Evolutionary conservation across 2,888 invertebrate species (phyloP), one percentile per base, ranked within the genome.

Genomic region (Drosophila maculinotata): DNA sequence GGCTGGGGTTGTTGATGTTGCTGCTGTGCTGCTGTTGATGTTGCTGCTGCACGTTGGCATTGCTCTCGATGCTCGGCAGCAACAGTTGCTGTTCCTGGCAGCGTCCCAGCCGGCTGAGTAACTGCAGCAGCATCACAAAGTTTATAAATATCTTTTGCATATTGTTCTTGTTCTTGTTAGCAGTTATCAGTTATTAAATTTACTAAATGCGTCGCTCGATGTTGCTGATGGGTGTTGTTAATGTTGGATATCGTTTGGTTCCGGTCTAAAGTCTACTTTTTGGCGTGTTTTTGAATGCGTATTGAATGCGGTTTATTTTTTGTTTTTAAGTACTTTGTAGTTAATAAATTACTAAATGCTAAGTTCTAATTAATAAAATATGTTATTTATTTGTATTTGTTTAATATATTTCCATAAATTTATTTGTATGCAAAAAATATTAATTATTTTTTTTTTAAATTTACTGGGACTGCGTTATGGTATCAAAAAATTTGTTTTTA

Each of bases 261-360:
- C 30, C 52, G 45, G 38, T 58, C 45, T 72, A 73, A 28, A 76
- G 71, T 67, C 86, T 87, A 87, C 65, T 87, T 87, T 88, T 88
- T 88, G 88, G 88, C 83, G 73, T 87, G 68, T 63, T 60, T 62
- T 35, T 47, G 31, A 56, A 56, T 56, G 56, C 56, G 56, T 78
- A 65, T 63, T 68, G 47, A 51, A 49, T 57, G 44, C 23, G 35
- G 17, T 31, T 31, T 23, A n/a, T 20, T 42, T 45, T 63, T 57
- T 69, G 3, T 48, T 49, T n/a, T 71, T 82, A 79, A 77, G 83
- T 86, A 85, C 83, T 72, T 69, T 75, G 51, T 73, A 63, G 69
- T 87, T 86, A 82, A 82, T 82, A 82, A 82, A 82, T 82, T 82
- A 82, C 57, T 82, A 86, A 54, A 41, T 59, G 52, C 82, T 82